These are phyloP conservation scores for Hartigia nigra DNA, from an alignment of 2,888 invertebrate genomes.

Conservation along the genomic window DNA sequence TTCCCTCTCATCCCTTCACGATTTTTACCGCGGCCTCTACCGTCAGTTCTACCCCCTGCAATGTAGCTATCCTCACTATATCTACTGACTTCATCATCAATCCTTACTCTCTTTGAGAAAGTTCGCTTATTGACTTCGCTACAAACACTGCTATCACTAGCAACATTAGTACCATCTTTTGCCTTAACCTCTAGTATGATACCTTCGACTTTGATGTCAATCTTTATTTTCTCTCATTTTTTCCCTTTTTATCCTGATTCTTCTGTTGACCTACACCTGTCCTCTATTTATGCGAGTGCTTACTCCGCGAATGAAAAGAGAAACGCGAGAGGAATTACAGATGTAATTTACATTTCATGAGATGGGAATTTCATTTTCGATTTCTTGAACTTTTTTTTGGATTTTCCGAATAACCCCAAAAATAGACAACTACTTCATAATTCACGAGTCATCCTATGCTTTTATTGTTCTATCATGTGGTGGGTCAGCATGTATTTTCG, in stretches of 20 bases:
- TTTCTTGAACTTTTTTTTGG: background rate
- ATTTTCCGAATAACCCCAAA: background rate
- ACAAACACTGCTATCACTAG: background rate
- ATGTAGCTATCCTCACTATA: background rate
- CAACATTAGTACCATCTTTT: background rate
- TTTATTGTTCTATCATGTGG: background rate
- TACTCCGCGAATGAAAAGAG: background rate
- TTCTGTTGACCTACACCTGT: background rate
- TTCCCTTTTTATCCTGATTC: background rate
- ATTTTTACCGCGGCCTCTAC: background rate
- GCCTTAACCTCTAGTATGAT: background rate
- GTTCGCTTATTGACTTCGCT: background rate
- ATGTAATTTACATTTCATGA: background rate
- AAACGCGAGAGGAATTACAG: background rate
- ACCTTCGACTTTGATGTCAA: background rate
- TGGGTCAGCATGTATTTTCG: background rate
- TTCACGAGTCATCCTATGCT: background rate
- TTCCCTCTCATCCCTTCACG: background rate
- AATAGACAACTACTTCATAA: background rate
- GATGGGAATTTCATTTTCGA: background rate
- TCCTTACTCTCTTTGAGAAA: background rate
- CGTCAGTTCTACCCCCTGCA: background rate
- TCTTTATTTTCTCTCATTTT: background rate
- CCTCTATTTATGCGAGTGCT: background rate
- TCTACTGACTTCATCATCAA: background rate